phyloP scores from a whole-genome alignment of 2,113 vertebrate genomes.

The Sylvietta virens region DNA sequence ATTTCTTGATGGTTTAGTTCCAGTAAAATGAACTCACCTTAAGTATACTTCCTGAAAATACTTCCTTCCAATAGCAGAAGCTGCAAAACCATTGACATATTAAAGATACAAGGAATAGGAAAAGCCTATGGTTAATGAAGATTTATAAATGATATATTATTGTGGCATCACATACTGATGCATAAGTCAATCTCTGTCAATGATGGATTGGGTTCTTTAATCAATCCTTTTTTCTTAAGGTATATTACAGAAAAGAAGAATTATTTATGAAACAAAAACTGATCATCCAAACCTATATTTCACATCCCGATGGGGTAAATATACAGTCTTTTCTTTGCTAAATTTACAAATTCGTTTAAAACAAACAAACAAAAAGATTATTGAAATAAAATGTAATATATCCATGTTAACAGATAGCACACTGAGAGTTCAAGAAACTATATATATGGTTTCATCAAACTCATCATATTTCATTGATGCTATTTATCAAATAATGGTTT shows the following conservation, averaged over 20 bases:
- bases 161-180: fast-evolving
- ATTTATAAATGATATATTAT: neutral
- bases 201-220: neutral
- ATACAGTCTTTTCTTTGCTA: neutral
- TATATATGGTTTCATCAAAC: neutral
- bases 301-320: fast-evolving
- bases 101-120: neutral
- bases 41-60: neutral
- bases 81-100: neutral
- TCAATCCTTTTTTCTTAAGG: neutral
- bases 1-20: neutral
- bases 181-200: neutral
- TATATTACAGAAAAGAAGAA: neutral
- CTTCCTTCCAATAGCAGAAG: neutral
- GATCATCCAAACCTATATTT: neutral
- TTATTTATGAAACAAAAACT: neutral
- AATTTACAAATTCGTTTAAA: neutral
- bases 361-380: neutral
- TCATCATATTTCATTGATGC: neutral
- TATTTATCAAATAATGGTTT: neutral
- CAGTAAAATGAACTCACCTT: neutral
- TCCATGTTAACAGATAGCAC: neutral
- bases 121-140: neutral
- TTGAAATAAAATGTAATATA: neutral
- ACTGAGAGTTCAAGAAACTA: neutral